Base-by-base conservation (phyloP, 2,888 invertebrate genomes). In the Actias luna region DNA sequence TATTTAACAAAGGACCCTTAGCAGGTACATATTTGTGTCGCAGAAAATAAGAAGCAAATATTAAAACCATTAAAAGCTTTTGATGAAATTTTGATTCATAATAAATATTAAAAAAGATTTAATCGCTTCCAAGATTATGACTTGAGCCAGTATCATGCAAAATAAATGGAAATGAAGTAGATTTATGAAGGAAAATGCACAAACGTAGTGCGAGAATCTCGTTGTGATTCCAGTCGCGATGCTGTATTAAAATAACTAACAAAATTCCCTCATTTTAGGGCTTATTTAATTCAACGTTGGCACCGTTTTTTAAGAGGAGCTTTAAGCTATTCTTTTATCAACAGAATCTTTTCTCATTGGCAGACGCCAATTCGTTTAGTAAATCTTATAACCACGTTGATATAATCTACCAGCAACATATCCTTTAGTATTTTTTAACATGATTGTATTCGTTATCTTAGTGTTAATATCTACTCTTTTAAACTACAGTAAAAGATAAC, bases 201-300 rank as follows among this genome's bases (percentile, higher is more conserved):
- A 33, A n/a, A 35, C 52, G 59, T 29, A 50, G 31, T 55, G 39
- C 55, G 39, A 42, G 42, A 62, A 42, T 36, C 29, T 36, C 61
- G 58, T 61, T 65, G 52, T 50, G 62, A 63, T 55, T 55, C 59
- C 58, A 59, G 57, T 59, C 50, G 59, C 60, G 64, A 66, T 59
- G 42, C 36, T 42, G 58, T 58, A 61, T 61, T 61, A 42, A 58
- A 42, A 42, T 36, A 42, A 57, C 39, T 57, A 42, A 42, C 57
- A 39, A 22, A 29, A 42, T 22, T 57, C 57, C 4, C 29, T 63
- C 62, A 58, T 64, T 59, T 55, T 27, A 60, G 39, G 35, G 39
- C 29, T 60, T 36, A 66, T 64, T 62, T 64, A 64, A 64, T 66
- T 64, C 58, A 60, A 50, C 39, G 55, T 55, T 57, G 58, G 55